phyloP scores from a whole-genome alignment of 1,140 invertebrate genomes.

The Lasioglossum baleicum region DNA sequence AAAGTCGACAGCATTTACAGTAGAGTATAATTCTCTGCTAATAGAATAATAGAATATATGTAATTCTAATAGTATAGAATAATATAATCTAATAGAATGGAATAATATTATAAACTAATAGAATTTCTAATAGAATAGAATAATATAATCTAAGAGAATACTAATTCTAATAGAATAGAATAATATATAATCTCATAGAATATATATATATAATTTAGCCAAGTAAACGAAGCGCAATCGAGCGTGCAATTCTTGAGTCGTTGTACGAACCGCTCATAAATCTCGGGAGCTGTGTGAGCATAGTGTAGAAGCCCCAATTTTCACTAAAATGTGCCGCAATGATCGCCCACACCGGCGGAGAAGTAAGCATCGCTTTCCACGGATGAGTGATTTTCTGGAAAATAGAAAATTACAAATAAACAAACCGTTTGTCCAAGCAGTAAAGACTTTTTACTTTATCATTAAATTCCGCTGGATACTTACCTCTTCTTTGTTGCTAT shows the following conservation, averaged over 20 bases:
- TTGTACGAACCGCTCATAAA: conserved; percentile 89
- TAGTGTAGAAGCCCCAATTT: conserved; percentile 97
- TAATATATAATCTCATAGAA: no score
- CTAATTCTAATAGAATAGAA: no score
- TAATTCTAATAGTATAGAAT: no score
- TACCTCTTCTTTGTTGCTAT: neutral
- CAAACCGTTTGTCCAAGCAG: no score
- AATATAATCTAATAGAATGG: no score
- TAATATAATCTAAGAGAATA: no score
- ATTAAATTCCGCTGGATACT: neutral
- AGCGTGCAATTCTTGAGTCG: neutral
- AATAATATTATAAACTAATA: no score
- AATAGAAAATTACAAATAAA: conserved; percentile 3
- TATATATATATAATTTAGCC: no score
- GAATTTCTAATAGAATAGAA: no score
- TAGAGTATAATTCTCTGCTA: neutral
- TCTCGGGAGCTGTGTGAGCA: conserved; percentile 93
- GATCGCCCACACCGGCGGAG: conserved; percentile 94
- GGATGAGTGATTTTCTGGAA: conserved; percentile 83
- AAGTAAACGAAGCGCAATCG: no score
- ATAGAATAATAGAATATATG: no score
- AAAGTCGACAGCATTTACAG: neutral
- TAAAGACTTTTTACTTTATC: no score
- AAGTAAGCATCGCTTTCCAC: conserved; percentile 90
- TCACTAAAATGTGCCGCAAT: conserved; percentile 94